Conservation (phyloP, 2,888 invertebrate species). For the Vesta saturnalis region DNA sequence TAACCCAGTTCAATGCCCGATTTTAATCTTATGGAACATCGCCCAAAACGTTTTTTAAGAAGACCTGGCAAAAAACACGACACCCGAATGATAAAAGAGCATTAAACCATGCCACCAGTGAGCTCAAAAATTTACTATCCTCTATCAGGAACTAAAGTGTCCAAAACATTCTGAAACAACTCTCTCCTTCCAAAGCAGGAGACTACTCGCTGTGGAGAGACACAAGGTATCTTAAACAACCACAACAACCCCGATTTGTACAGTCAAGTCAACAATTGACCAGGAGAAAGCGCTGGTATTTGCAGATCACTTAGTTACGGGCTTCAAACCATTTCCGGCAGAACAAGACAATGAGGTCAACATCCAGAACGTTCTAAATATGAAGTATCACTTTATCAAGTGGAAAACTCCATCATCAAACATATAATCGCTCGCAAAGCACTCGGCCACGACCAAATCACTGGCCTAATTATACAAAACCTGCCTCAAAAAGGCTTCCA, state of each 20-base stretch:
- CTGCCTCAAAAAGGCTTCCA: constrained; percentile 3
- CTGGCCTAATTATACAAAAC: neutral
- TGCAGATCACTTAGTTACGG: neutral
- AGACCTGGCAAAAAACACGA: neutral
- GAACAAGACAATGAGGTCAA: constrained; percentile 10
- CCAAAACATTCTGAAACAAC: constrained; percentile 8
- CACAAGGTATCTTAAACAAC: constrained; percentile 1
- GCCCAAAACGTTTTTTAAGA: neutral
- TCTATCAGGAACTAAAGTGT: neutral
- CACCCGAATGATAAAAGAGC: neutral
- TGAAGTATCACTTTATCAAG: constrained; percentile 12
- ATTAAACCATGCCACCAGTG: neutral
- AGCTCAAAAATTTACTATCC: neutral
- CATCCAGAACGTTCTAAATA: neutral
- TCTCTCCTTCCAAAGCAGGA: constrained; percentile 4
- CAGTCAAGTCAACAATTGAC: neutral
- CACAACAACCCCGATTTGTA: neutral
- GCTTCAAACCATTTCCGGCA: constrained; percentile 3
- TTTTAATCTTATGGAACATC: neutral
- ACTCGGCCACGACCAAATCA: neutral
- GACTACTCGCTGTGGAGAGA: too few relatives aligned
- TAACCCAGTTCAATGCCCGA: neutral
- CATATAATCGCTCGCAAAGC: neutral
- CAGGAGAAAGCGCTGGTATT: neutral
- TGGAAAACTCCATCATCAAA: neutral